Evolutionary conservation across 2,797 vertebrate genomes (phyloP), one percentile per base, ranked within the genome.

Genomic region (Hemitrygon akajei): DNA sequence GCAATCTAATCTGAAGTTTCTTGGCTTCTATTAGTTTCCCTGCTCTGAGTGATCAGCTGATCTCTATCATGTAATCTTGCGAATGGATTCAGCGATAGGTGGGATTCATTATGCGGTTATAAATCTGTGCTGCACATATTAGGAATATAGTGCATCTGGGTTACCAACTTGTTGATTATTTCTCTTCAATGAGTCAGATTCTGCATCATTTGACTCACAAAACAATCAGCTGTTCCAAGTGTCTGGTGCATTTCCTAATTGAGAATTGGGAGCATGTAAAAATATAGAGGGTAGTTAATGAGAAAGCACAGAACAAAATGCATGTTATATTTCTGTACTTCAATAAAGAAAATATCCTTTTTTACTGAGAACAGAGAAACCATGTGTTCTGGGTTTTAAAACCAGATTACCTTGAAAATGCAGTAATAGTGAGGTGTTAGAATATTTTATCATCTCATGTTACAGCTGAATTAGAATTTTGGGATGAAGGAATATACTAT

Each of bases 351-450:
- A 25, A 40, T 63, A 47, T 66, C 12, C 60, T 66, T 89, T 91
- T 71, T 91, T 73, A 91, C 34, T 71, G 22, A 37, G 63, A 91
- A 40, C 89, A 91, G 66, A 91, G 12, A 87, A 87, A 14, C 76
- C 10, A 25, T 63, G 86, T 34, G 40, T 7, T 40, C 25, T 73
- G 89, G 25, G 69, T 3, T 91, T 0, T 30, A 47, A 91, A 73
- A 27, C 34, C 20, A 91, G 34, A 91, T 71, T 47, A 91, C 63
- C 34, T 91, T 34, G 22, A 27, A 58, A 84, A 84, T 14, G 58
- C 37, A 11, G 3, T 56, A 47, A 69, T 47, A 14, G 10, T 73
- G 37, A 12, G 9, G 25, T 56, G 30, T 30, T 75, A 34, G 37
- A 71, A 73, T 73, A 27, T 92, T 40, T 22, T 7, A 40, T 75